Evolutionary conservation across 2,888 invertebrate genomes (phyloP), one percentile per base, ranked within the genome.

Genomic region (Stenodema calcarata): DNA sequence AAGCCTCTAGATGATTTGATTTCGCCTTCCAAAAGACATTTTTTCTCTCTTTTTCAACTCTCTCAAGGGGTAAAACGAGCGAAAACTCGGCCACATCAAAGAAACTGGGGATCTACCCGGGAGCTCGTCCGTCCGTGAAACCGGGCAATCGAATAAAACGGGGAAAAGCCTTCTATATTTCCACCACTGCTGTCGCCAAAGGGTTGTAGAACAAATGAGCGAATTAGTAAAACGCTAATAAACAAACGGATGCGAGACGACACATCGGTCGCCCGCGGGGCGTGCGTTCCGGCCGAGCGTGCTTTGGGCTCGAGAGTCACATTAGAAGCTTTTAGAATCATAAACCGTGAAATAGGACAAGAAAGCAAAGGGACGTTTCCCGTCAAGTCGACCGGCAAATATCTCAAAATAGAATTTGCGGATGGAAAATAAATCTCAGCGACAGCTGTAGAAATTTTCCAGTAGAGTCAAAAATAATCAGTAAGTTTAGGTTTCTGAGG

Each of bases 191-290:
- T 23, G 23, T 9, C 6, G 18, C 62, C 18, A 27, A 62, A 62
- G 62, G 62, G 62, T 30, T 54, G 80, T 23, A 30, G 50, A 80
- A 80, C 80, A 80, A 80, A 27, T 44, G 79, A 27, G 11, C 47
- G 54, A 80, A 80, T 80, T 54, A 80, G 47, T 80, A 50, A 80
- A 80, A 80, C 80, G 80, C 80, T 80, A 80, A 80, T 80, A 80
- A 50, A 50, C 80, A 44, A 78, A 41, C 41, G 76, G 18, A 23
- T 35, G 41, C 76, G 70, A 70, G 18, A 35, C 28, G 70, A 23
- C 23, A 30, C 11, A 76, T 23, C 14, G 41, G 44, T n/a, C 44
- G 44, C 44, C 78, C 78, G 41, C 44, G 30, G 42, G 78, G 80
- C 69, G 23, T n/a, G 62, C 62, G 70, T 62, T 42, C 18, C 82